Evolutionary conservation across 2,113 vertebrate species (phyloP), one percentile per base, ranked within the genome.

Genomic region (Hyperoodon ampullatus): DNA sequence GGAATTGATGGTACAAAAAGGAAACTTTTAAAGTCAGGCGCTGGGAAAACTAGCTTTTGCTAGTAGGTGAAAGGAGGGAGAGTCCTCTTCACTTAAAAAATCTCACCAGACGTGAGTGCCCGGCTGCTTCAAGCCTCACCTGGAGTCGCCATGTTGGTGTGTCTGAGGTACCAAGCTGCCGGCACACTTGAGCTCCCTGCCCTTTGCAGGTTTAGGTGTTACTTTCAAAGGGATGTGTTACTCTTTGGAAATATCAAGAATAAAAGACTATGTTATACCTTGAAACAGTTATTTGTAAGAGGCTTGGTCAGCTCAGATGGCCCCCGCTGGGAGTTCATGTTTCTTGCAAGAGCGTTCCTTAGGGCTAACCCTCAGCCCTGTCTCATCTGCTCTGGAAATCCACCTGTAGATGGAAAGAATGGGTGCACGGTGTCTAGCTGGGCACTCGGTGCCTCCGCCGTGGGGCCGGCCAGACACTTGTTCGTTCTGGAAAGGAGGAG

Each of bases 41-140:
- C 68, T 81, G 68, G 26, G 70, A 26, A 39, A 72, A 28, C 23
- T 15, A 1, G 53, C 70, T 26, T 42, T 9, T 1, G 6, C 39
- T 21, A 0, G 35, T 21, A 5, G 65, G 16, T 53, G 0, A 18
- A 33, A 80, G 55, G 21, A 53, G 33, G 24, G 33, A 7, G 8
- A 0, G 0, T 24, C 8, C 15, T 58, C 39, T 23, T n/a, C 81
- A 0, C 6, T 55, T 7, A 3, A 28, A 23, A 78, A 58, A 7
- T 6, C 19, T 42, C 23, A 3, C 6, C 2, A 18, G 55, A 16
- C 19, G 0, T 16, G 3, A 7, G 50, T 0, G 5, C 44, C 35
- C 1, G 0, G 4, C 19, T 3, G 60, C 14, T 8, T 1, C 24
- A 3, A 2, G 26, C 26, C 2, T 35, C 5, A 0, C 35, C 61